These are phyloP conservation scores for Euzophera pinguis DNA, from an alignment of 2,888 invertebrate genomes.

Conservation along the genomic window DNA sequence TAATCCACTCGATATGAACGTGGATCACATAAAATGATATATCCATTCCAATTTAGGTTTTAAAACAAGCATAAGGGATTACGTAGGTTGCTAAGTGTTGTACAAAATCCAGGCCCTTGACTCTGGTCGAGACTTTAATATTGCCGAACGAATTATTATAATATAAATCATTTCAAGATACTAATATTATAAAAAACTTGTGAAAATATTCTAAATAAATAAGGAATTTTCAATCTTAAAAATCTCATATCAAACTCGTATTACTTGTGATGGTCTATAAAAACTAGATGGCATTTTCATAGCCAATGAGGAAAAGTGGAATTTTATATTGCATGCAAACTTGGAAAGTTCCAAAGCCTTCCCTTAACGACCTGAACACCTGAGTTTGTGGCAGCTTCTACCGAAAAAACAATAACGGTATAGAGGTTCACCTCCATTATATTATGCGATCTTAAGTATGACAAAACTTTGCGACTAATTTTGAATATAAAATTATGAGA, in stretches of 20 bases:
- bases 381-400: conserved; percentile 10
- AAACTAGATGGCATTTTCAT: conserved; percentile 6
- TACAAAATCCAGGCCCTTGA: too few relatives aligned
- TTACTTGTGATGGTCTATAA: conserved; percentile 3
- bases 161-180: too few relatives aligned
- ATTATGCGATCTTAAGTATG: not conserved
- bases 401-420: not conserved
- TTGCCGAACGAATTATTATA: too few relatives aligned
- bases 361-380: conserved; percentile 13
- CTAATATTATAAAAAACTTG: too few relatives aligned
- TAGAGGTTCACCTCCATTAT: not conserved
- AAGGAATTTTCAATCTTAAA: conserved; percentile 5
- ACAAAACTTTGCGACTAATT: too few relatives aligned
- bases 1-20: too few relatives aligned
- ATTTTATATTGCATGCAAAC: conserved; percentile 14
- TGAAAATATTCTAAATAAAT: not conserved
- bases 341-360: conserved; percentile 11
- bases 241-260: conserved; percentile 8
- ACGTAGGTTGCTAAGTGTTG: too few relatives aligned
- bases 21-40: too few relatives aligned
- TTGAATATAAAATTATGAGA: too few relatives aligned
- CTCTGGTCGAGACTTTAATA: too few relatives aligned
- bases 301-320: conserved; percentile 10
- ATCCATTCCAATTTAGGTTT: too few relatives aligned
- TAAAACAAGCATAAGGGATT: too few relatives aligned